Evolutionary conservation across 2,888 invertebrate species (phyloP).

Genomic region (Drepana falcataria): DNA sequence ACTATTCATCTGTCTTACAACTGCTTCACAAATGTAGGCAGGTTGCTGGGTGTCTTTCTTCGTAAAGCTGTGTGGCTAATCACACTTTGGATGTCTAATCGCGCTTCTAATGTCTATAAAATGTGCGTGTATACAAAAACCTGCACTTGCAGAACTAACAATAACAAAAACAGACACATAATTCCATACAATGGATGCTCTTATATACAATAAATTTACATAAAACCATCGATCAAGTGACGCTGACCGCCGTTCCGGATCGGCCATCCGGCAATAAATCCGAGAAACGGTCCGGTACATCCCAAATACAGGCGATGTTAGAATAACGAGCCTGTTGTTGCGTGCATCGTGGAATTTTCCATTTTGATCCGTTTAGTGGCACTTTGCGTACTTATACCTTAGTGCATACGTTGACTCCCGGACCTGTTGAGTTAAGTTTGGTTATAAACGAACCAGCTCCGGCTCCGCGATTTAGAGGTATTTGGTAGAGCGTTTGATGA

Average conservation of each 20-base stretch:
- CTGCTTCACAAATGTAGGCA: no score
- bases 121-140: background rate
- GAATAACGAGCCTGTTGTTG: conserved; percentile 33
- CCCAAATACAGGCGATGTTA: conserved; percentile 14
- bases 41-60: no score
- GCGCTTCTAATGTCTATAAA: background rate
- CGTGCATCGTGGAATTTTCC: conserved; percentile 36
- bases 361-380: conserved; percentile 27
- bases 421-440: no score
- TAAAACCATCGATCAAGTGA: conserved; percentile 49
- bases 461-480: no score
- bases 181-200: conserved; percentile 21
- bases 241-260: conserved; percentile 42
- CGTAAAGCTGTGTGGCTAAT: no score
- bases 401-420: no score
- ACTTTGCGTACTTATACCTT: no score
- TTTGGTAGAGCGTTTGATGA: no score
- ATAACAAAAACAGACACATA: conserved; percentile 13
- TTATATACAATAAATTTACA: conserved; percentile 30
- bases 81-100: no score
- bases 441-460: no score
- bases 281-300: conserved; percentile 31
- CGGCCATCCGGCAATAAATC: conserved; percentile 48
- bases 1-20: no score
- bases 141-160: background rate